phyloP scores from a whole-genome alignment of 2,888 invertebrate genomes.

The Microplitis deprimator region DNA sequence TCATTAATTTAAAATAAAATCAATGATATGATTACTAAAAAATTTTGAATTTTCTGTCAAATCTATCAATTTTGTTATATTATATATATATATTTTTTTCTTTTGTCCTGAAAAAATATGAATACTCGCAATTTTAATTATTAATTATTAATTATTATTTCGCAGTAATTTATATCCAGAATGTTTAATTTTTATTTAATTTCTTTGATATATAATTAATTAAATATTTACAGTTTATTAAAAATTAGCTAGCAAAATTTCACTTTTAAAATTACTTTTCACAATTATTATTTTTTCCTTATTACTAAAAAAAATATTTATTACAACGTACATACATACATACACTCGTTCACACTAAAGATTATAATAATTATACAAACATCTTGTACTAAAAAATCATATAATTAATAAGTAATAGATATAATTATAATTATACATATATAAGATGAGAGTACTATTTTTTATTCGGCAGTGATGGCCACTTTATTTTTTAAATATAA shows the following conservation, averaged over 20 bases:
- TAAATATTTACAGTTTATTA: conserved; percentile 49
- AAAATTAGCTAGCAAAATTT: conserved; percentile 40
- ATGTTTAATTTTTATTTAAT: conserved; percentile 38
- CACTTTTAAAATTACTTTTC: conserved; percentile 27
- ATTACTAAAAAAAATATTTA: conserved; percentile 16
- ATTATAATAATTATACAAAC: conserved; percentile 26
- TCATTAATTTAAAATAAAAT: neutral
- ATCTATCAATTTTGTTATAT: conserved; percentile 28
- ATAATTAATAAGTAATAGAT: neutral
- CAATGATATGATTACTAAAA: neutral
- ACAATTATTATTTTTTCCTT: conserved; percentile 19
- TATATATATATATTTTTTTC: neutral
- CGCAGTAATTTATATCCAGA: conserved; percentile 41
- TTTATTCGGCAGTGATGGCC: conserved; percentile 33
- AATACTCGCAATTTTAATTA: conserved; percentile 45
- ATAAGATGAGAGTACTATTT: conserved; percentile 13
- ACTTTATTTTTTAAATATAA: conserved; percentile 4
- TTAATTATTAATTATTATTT: conserved; percentile 36
- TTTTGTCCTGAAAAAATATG: conserved; percentile 52
- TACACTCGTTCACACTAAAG: conserved; percentile 22
- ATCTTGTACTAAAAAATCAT: conserved; percentile 13
- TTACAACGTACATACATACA: conserved; percentile 10
- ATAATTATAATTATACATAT: neutral
- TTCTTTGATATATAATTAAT: conserved; percentile 43
- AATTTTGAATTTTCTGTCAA: neutral